Evolutionary conservation across 2,797 vertebrate species (phyloP).

Genomic region (Anguilla obscura): DNA sequence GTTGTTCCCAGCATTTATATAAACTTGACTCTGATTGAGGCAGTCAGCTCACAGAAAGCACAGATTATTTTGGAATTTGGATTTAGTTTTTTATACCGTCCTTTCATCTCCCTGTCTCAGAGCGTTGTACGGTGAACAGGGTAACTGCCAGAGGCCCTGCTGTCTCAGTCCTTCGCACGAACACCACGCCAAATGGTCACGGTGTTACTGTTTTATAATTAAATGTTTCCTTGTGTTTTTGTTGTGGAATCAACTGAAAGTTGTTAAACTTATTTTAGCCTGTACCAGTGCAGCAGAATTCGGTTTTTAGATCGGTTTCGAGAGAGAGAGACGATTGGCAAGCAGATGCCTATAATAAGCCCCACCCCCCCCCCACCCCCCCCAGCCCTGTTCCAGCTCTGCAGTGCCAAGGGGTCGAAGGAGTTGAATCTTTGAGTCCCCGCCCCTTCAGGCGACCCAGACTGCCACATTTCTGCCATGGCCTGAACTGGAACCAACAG

Average conservation of each 20-base stretch:
- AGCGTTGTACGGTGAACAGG: background rate
- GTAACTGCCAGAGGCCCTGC: too few species aligned
- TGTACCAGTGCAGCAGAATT: background rate
- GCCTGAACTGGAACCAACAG: background rate
- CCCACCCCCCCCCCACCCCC: too few species aligned
- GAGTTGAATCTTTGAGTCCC: background rate
- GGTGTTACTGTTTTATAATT: background rate
- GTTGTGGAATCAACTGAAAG: background rate
- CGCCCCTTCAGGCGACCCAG: background rate
- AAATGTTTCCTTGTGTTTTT: background rate
- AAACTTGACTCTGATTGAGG: background rate
- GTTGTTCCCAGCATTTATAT: background rate
- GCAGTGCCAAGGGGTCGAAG: background rate
- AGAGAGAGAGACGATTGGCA: too few species aligned
- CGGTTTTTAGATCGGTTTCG: too few species aligned
- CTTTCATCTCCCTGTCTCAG: background rate
- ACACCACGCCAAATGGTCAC: background rate
- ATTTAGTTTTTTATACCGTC: background rate
- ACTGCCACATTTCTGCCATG: background rate
- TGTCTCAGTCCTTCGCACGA: background rate
- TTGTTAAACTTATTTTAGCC: background rate
- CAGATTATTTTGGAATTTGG: background rate
- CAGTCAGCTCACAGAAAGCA: background rate
- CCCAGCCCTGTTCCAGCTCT: background rate
- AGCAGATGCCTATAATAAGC: background rate